Percentiles rank a stretch among this genome's conserved stretches.
These are phyloP conservation scores for Podilymbus podiceps DNA, from an alignment of 2,113 vertebrate genomes.

Conservation along the genomic window DNA sequence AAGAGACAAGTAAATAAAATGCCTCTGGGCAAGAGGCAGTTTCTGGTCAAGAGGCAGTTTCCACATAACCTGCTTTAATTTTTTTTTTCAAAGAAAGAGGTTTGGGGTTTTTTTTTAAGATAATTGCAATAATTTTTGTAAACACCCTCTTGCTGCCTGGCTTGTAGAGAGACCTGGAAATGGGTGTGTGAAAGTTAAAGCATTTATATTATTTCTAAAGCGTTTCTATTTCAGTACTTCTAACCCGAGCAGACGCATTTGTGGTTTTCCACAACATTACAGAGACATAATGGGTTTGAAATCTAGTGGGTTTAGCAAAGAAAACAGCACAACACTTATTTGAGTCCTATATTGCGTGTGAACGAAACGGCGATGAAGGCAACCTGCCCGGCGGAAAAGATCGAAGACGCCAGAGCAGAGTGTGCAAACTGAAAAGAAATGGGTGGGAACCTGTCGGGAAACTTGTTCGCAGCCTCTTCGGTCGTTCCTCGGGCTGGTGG, in stretches of 20 bases:
- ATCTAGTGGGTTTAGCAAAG: neutral
- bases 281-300: neutral
- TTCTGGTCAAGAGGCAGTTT: neutral
- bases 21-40: accelerated
- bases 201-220: neutral
- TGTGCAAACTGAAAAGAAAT: neutral
- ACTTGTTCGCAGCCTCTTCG: neutral
- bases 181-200: neutral
- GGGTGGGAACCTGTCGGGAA: neutral
- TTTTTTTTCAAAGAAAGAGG: neutral
- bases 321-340: neutral
- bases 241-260: accelerated
- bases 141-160: neutral
- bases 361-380: accelerated
- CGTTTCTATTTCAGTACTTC: neutral
- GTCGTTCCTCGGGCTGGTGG: neutral
- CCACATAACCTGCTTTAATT: neutral
- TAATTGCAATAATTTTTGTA: neutral
- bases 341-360: neutral
- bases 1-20: neutral
- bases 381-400: neutral
- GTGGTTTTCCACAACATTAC: accelerated
- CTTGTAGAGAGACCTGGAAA: neutral
- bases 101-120: neutral
- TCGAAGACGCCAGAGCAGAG: neutral